phyloP scores from a whole-genome alignment of 2,113 vertebrate species.

The Rhombomys opimus region DNA sequence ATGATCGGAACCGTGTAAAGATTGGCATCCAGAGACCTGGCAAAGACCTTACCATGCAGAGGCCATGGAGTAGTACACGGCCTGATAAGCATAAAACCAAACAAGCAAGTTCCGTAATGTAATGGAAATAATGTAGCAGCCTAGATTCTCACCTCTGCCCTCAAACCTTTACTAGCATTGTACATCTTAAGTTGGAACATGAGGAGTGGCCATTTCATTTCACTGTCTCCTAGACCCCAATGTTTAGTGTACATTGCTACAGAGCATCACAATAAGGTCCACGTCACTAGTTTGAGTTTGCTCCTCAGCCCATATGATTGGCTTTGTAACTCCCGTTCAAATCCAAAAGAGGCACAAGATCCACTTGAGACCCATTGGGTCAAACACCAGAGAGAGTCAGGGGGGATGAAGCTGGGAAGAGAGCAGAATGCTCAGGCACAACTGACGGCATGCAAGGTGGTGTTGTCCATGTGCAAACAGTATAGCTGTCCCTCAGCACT shows the following conservation, averaged over 20 bases:
- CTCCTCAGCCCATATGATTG: neutral
- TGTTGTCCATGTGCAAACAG: neutral
- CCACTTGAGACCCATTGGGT: neutral
- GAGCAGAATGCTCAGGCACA: neutral
- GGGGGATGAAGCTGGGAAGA: neutral
- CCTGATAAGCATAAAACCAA: constrained; percentile 15
- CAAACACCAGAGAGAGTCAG: neutral
- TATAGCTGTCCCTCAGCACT: neutral
- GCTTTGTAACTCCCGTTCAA: constrained; percentile 22
- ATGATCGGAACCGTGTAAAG: neutral
- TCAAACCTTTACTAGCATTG: neutral
- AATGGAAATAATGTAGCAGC: constrained; percentile 46
- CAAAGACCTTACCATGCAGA: neutral
- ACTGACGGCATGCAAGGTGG: neutral
- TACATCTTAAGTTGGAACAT: constrained; percentile 3
- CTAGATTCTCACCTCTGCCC: constrained; percentile 22
- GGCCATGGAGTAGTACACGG: neutral
- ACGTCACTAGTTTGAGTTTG: neutral
- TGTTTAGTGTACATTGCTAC: neutral
- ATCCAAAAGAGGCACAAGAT: neutral
- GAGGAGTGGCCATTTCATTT: neutral
- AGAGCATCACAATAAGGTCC: neutral
- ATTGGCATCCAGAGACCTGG: constrained; percentile 37
- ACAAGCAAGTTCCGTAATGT: constrained; percentile 50
- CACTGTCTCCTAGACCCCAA: neutral